Evolutionary conservation across 1,140 invertebrate genomes (phyloP), one percentile per base, ranked within the genome.

Genomic region (Cydia pomonella): DNA sequence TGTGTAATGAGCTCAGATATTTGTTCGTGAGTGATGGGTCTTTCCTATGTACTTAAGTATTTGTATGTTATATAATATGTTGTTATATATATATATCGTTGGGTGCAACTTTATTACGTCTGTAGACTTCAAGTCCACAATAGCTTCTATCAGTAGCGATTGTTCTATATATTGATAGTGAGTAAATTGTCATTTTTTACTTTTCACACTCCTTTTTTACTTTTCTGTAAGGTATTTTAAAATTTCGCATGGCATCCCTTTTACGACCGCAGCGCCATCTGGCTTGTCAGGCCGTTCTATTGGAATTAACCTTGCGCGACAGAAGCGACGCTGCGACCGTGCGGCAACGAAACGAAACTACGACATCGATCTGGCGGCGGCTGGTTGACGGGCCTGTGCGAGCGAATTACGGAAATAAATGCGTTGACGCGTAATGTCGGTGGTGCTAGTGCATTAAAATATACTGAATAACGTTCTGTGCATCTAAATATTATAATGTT

Each of bases 341-440:
- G 62, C 81, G 85, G 89, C 74, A 72, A 79, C 78, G 84, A 88
- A 82, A 79, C 76, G 86, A 88, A 91, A 88, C 84, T 87, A 75
- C 83, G 84, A 89, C 90, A 92, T 92, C 90, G 91, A 92, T 92
- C 86, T 88, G 82, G 85, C 82, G 84, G 86, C 86, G 74, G 84
- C 79, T 85, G 82, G 79, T 79, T 79, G 82, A 84, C 82, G 77
- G 79, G 74, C 85, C 89, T 86, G 83, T 79, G 82, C 84, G 85
- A 85, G 85, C 81, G 82, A 88, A 87, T 83, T 86, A 79, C 77
- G 86, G 75, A 80, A 80, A 81, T 77, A 78, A 87, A 83, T 82
- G 83, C 84, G 81, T 86, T 82, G 74, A 76, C 79, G 85, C 86
- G 88, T 87, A 82, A 90, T 91, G 88, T 87, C 81, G 82, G 83